Percentiles rank a stretch among this genome's conserved stretches.
Conservation (phyloP, 2,797 vertebrate genomes). For the Mallotus villosus region DNA sequence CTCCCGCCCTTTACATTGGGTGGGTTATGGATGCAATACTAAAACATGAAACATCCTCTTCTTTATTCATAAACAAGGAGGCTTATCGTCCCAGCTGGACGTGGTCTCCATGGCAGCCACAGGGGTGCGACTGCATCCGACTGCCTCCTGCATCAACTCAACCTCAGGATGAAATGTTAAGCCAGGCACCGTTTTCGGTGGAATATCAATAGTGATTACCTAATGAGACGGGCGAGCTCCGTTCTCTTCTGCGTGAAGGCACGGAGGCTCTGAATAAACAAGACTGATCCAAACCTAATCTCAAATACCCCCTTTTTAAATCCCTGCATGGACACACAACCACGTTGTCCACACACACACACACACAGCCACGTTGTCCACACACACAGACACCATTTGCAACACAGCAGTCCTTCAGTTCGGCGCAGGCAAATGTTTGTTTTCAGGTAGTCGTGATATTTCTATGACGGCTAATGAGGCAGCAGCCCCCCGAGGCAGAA, state of each 20-base stretch:
- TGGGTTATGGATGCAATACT: no score
- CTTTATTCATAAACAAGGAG: no score
- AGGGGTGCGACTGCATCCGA: no score
- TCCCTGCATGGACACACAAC: background rate
- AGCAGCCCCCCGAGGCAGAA: background rate
- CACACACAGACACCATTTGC: background rate
- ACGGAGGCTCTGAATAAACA: background rate
- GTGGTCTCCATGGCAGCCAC: background rate
- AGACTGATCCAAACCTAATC: background rate
- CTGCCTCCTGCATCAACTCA: background rate
- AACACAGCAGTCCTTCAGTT: background rate
- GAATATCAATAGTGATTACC: background rate
- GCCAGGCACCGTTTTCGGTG: background rate
- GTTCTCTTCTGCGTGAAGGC: background rate
- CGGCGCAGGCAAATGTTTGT: background rate
- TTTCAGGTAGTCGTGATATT: slow-evolving; percentile 27
- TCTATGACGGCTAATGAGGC: slow-evolving; percentile 36
- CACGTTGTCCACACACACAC: background rate
- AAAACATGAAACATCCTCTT: no score
- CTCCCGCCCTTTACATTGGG: slow-evolving; percentile 15
- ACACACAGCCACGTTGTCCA: background rate
- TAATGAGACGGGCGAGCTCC: background rate
- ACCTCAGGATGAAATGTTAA: background rate
- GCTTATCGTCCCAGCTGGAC: background rate
- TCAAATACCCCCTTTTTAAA: background rate